Evolutionary conservation across 2,888 invertebrate species (phyloP).

Genomic region (Psylliodes chrysocephalus): DNA sequence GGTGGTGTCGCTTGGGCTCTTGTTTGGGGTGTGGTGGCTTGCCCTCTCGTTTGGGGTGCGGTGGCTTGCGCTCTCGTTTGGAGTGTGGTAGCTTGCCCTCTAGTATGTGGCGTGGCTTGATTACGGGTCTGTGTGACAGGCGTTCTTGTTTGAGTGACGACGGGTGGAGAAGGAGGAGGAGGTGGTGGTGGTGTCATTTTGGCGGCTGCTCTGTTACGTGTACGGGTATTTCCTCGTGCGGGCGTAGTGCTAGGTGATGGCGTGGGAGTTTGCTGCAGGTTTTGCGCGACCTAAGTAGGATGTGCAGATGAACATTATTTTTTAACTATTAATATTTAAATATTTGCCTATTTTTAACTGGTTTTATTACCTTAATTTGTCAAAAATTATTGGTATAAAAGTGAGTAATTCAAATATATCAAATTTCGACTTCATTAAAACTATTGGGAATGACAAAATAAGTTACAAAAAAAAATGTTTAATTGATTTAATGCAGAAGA

Average conservation of each 20-base stretch:
- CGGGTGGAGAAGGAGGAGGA: neutral
- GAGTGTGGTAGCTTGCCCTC: neutral
- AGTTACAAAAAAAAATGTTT: no score
- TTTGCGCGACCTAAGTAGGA: slow-evolving; percentile 34
- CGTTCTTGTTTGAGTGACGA: slow-evolving; percentile 4
- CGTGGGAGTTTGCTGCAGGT: slow-evolving; percentile 30
- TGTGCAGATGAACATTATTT: no score
- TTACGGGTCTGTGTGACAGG: neutral
- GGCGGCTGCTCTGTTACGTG: slow-evolving; percentile 15
- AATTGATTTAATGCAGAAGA: no score
- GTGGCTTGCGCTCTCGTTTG: neutral
- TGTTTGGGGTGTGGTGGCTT: slow-evolving; percentile 8
- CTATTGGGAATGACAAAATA: no score
- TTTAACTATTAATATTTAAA: no score
- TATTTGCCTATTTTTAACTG: no score
- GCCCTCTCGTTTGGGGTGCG: neutral
- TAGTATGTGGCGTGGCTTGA: neutral
- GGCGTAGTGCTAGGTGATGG: neutral
- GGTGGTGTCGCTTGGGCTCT: slow-evolving; percentile 16
- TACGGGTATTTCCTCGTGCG: neutral
- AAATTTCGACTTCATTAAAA: no score
- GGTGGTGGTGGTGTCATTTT: slow-evolving; percentile 21
- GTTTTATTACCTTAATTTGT: no score
- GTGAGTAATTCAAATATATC: no score
- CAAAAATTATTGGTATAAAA: no score